A percentile compares a stretch with the other conserved stretches of the same genome.
Conservation (phyloP, 2,797 vertebrate species). For the Graptemys geographica region DNA sequence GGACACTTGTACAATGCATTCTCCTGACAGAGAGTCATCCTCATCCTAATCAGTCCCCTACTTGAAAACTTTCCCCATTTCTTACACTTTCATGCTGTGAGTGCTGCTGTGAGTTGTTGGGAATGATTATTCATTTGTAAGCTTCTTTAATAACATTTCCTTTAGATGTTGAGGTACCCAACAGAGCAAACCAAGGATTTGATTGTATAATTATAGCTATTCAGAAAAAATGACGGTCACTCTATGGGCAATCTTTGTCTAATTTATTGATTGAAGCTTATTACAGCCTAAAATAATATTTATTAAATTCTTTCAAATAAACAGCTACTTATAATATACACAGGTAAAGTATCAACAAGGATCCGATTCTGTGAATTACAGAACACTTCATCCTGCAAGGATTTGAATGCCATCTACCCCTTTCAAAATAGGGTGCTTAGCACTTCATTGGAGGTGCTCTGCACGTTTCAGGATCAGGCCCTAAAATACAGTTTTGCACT, state of each 20-base stretch:
- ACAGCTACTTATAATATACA: constrained; percentile 10
- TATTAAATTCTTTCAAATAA: constrained; percentile 58
- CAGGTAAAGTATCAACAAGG: background rate
- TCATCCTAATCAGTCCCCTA: constrained; percentile 91
- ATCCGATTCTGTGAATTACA: background rate
- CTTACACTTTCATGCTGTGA: constrained; percentile 88
- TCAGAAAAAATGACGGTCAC: constrained; percentile 82
- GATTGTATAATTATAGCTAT: constrained; percentile 90
- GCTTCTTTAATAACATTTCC: constrained; percentile 95
- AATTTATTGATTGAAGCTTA: constrained; percentile 63
- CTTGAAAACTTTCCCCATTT: constrained; percentile 91
- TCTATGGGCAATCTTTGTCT: constrained; percentile 58
- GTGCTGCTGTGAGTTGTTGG: constrained; percentile 89
- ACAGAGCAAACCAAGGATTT: constrained; percentile 84
- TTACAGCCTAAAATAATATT: constrained; percentile 40
- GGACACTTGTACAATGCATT: constrained; percentile 87
- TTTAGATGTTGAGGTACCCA: constrained; percentile 87
- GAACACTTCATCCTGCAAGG: background rate
- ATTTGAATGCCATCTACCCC: background rate
- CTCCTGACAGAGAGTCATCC: constrained; percentile 90
- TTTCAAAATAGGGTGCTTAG: background rate
- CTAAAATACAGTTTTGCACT: background rate
- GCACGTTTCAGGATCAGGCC: fast-evolving
- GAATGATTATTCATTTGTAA: constrained; percentile 93
- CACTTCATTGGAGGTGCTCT: background rate